Evolutionary conservation across 2,113 vertebrate species (phyloP), one percentile per base, ranked within the genome.

Genomic region (Poicephalus gulielmi): DNA sequence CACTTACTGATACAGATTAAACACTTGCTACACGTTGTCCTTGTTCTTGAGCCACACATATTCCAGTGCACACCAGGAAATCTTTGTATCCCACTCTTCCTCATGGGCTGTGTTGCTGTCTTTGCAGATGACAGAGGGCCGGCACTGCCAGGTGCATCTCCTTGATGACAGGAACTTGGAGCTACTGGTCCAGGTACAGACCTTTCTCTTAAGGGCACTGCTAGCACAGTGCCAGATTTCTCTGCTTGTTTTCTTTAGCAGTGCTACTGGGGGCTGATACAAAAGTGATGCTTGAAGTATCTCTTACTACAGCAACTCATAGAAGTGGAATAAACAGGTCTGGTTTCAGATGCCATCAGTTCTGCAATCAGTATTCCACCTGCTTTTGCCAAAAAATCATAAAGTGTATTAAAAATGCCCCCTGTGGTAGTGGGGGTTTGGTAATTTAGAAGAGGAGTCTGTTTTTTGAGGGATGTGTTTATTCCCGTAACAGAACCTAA

Each of bases 81-180:
- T 43, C 8, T 0, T 1, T 0, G 2, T 60, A 1, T 25, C 7
- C 63, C 9, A 75, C 37, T 7, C 33, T 33, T 62, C 16, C 49
- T 80, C 37, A 92, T 10, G 6, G 24, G 53, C 43, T 87, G 16
- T 90, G 25, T 96, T 77, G 89, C 70, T 98, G 88, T 95, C 88
- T 91, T 91, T 97, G 55, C 97, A 99, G 99, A 99, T 99, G 99
- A 99, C 99, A 41, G 99, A 99, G 97, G 99, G 99, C 84, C 98
- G 99, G 83, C 98, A 98, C 93, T 99, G 99, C 96, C 99, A 99
- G 98, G 98, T 99, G 80, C 98, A 98, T 92, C 99, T 99, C 95
- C 98, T 99, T 49, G 99, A 99, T 96, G 99, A 98, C 93, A 98
- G 99, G 94, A 98, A 99, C 92, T 97, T 99, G 98, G 99, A 99